A percentile compares a stretch with the other conserved stretches of the same genome.
Conservation (phyloP, 2,888 invertebrate genomes). For the Agriopis aurantiaria region DNA sequence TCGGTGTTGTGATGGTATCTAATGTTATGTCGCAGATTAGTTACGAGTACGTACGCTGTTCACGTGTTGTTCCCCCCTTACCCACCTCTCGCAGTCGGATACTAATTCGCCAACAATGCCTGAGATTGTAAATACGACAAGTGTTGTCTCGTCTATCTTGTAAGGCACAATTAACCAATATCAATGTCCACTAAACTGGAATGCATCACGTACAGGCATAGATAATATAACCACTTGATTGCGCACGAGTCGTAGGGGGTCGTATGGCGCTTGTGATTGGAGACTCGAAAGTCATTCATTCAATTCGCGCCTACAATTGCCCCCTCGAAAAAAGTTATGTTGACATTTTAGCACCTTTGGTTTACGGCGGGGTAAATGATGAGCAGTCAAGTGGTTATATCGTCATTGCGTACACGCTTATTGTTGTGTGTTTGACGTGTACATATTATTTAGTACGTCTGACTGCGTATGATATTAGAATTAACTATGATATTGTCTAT, state of each 20-base stretch:
- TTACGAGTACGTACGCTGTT: conserved; percentile 6
- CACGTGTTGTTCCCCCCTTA: neutral
- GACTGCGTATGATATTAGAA: conserved; percentile 28
- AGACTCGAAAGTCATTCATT: too few species aligned
- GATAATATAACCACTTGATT: too few species aligned
- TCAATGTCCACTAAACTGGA: conserved; percentile 6
- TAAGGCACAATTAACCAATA: neutral
- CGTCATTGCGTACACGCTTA: conserved; percentile 3
- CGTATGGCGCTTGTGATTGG: too few species aligned
- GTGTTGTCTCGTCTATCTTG: neutral
- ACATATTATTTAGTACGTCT: conserved; percentile 11
- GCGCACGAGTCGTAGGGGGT: too few species aligned
- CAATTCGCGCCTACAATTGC: too few species aligned
- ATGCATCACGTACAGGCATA: conserved; percentile 14
- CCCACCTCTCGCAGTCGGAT: conserved; percentile 31
- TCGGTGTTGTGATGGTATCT: conserved; percentile 66
- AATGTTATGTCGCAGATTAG: conserved; percentile 18
- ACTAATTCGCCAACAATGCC: neutral
- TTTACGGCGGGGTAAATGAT: too few species aligned
- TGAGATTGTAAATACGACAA: conserved; percentile 12
- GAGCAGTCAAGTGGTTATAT: too few species aligned
- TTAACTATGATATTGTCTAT: conserved; percentile 27
- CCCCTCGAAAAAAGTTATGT: too few species aligned
- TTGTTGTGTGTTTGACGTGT: conserved; percentile 17
- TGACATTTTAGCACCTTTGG: too few species aligned